Evolutionary conservation across 2,113 vertebrate genomes (phyloP).

Genomic region (Corythornis cristatus): DNA sequence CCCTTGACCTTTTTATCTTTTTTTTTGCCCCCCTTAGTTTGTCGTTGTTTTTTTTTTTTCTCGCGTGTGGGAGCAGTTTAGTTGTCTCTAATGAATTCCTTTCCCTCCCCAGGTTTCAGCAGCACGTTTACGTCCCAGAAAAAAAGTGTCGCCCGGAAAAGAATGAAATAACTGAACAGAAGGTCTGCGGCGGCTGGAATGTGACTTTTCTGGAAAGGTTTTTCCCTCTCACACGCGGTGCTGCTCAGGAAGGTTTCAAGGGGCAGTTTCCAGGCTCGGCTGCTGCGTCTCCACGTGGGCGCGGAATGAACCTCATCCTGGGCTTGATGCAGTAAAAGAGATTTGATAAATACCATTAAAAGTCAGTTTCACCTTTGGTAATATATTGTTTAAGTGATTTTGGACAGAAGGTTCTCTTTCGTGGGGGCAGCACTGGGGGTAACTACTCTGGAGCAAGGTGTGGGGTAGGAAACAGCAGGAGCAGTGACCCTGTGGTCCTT

Average conservation of each 20-base stretch:
- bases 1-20: no score
- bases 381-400: neutral
- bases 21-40: neutral
- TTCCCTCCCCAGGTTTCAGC: neutral
- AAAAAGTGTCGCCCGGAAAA: neutral
- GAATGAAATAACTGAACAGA: neutral
- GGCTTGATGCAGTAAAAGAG: neutral
- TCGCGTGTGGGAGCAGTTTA: neutral
- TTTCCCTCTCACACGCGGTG: neutral
- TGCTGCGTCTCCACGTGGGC: neutral
- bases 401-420: no score
- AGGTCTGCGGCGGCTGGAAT: neutral
- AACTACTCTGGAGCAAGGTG: accelerated
- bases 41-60: neutral
- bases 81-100: neutral
- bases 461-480: neutral
- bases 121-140: neutral
- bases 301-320: neutral
- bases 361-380: neutral
- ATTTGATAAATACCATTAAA: neutral
- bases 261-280: neutral
- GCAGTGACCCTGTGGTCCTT: neutral
- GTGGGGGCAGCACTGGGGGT: neutral
- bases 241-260: neutral
- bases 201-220: conserved; percentile 27